Evolutionary conservation across 2,797 vertebrate genomes (phyloP).

Genomic region (Semotilus atromaculatus): DNA sequence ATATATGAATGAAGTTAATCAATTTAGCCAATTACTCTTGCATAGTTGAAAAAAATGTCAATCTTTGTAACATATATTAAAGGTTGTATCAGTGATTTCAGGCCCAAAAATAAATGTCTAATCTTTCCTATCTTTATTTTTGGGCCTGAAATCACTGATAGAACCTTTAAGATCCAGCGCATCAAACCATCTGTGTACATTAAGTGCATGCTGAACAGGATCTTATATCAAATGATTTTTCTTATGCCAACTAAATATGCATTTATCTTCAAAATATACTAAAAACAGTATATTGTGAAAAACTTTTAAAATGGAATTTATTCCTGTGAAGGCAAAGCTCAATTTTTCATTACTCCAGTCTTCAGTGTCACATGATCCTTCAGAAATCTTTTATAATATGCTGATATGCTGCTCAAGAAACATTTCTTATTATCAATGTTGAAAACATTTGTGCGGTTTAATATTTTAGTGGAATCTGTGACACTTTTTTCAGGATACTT

Average conservation of each 20-base stretch:
- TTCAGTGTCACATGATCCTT: no score
- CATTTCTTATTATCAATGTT: neutral
- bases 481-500: no score
- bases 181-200: neutral
- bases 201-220: neutral
- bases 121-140: no score
- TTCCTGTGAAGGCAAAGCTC: neutral
- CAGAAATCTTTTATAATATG: no score
- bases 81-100: no score
- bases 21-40: neutral
- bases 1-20: slow-evolving; percentile 40
- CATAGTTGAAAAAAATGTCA: neutral
- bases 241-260: neutral
- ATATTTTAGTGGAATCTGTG: no score
- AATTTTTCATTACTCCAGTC: neutral
- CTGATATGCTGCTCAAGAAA: no score
- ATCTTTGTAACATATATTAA: neutral
- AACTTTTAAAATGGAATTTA: neutral
- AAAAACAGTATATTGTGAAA: neutral
- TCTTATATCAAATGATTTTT: neutral
- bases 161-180: neutral
- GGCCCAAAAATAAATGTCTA: no score
- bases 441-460: neutral
- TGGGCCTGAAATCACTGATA: no score
- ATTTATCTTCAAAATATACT: neutral